A percentile compares a stretch with the other conserved stretches of the same genome.
These are phyloP conservation scores for Rattus norvegicus DNA, from an alignment of 2,113 vertebrate species.

Conservation along the genomic window GRCr8 NC_086026.1:27676001-27676500, in stretches of 20 bases:
- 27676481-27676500: not conserved
- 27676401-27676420: not conserved
- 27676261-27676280: not conserved
- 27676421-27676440: no score
- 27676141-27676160: not conserved
- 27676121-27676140: conserved; percentile 44
- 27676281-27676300: not conserved
- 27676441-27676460: not conserved
- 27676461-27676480: not conserved
- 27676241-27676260: not conserved
- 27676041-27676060: conserved; percentile 42
- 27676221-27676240: not conserved
- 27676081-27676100: not conserved
- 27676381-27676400: not conserved
- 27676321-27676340: not conserved
- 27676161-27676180: not conserved
- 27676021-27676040: conserved; percentile 14
- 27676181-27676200: not conserved
- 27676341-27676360: not conserved
- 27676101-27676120: not conserved
- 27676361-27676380: not conserved
- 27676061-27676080: conserved; percentile 24
- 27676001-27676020: not conserved
- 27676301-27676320: not conserved
- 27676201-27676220: not conserved